phyloP scores from a whole-genome alignment of 2,113 vertebrate genomes.

The Jacana jacana region DNA sequence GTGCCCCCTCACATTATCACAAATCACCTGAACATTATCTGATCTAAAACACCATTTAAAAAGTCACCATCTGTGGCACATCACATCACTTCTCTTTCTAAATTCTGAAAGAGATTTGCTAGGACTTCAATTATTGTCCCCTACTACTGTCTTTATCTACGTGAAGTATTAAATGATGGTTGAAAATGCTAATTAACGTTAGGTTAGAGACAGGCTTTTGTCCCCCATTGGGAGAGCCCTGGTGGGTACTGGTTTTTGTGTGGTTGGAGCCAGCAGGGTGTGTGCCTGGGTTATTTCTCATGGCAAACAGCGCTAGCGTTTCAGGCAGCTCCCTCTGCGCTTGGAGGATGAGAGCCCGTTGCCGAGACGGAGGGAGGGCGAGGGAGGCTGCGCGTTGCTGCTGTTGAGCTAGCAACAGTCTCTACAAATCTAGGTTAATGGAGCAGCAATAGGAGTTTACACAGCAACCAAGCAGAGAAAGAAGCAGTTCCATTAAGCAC shows the following conservation, averaged over 20 bases:
- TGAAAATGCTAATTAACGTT: not conserved
- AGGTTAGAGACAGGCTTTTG: not conserved
- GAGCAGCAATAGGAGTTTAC: not conserved
- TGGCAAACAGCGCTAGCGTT: not conserved
- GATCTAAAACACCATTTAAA: not conserved
- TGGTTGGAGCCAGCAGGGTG: not conserved
- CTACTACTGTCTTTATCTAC: not conserved
- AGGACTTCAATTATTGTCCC: not conserved
- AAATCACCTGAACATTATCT: not conserved
- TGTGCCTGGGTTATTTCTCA: not conserved
- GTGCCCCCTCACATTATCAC: not conserved
- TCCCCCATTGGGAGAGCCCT: not conserved
- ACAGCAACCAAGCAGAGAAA: not conserved
- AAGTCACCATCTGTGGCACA: not conserved
- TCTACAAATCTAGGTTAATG: slow-evolving; percentile 52
- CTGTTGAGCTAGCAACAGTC: not conserved
- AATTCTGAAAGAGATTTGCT: not conserved
- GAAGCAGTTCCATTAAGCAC: not conserved
- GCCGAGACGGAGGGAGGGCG: not conserved
- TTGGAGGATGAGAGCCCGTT: not conserved
- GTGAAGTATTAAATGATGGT: not conserved
- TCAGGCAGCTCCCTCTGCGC: not conserved
- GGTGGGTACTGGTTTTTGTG: not conserved
- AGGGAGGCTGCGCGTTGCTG: not conserved
- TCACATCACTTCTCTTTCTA: not conserved